Conservation (phyloP, 2,888 invertebrate species). For the Meteorus cinctellus region DNA sequence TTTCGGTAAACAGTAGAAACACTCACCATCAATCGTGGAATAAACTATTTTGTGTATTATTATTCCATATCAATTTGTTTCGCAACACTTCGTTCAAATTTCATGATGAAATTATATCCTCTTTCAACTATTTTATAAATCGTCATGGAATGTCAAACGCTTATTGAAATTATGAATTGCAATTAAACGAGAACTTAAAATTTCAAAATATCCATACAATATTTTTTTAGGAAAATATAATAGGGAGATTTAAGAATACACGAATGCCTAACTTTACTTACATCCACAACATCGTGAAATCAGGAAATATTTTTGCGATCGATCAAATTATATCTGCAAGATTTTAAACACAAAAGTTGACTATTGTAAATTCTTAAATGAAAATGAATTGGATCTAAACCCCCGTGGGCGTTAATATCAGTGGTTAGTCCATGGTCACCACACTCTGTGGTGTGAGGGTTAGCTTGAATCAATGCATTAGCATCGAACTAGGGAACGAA, state of each 20-base stretch:
- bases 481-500: slow-evolving; percentile 53
- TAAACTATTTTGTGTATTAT: slow-evolving; percentile 6
- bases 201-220: too few species aligned
- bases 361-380: neutral
- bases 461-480: slow-evolving; percentile 62
- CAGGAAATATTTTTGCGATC: too few species aligned
- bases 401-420: slow-evolving; percentile 44
- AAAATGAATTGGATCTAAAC: neutral
- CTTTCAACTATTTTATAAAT: neutral
- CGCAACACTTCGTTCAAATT: slow-evolving; percentile 3
- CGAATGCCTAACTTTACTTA: too few species aligned
- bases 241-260: too few species aligned
- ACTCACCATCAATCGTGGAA: neutral
- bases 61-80: slow-evolving; percentile 10
- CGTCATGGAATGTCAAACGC: neutral
- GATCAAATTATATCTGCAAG: too few species aligned
- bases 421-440: slow-evolving; percentile 49
- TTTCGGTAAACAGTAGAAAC: neutral
- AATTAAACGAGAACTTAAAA: too few species aligned
- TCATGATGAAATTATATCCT: neutral
- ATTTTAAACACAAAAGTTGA: neutral
- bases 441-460: slow-evolving; percentile 55
- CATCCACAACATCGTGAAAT: too few species aligned
- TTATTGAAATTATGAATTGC: too few species aligned
- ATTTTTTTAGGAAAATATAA: too few species aligned